Percentiles rank a stretch among this genome's conserved stretches.
phyloP scores from a whole-genome alignment of 2,797 vertebrate genomes.

The Margarornis squamiger region DNA sequence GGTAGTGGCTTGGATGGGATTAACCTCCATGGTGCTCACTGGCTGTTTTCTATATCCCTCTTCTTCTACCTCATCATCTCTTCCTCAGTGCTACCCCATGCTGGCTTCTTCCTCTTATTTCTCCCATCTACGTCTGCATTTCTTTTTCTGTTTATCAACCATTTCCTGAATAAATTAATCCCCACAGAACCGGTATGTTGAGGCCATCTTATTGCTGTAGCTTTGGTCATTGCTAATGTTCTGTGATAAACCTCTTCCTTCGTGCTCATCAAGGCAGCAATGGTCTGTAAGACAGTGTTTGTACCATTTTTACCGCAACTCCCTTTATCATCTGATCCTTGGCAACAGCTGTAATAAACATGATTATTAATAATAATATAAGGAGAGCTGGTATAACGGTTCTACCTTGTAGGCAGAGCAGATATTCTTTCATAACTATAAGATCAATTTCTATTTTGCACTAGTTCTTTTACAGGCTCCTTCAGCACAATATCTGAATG shows the following conservation, averaged over 20 bases:
- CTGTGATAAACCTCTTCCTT: neutral
- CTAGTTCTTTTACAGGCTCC: constrained; percentile 14
- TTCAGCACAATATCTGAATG: constrained; percentile 26
- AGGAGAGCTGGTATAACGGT: neutral
- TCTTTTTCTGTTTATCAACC: neutral
- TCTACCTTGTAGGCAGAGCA: neutral
- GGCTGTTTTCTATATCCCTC: neutral
- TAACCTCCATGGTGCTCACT: neutral
- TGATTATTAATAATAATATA: constrained; percentile 10
- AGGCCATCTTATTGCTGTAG: neutral
- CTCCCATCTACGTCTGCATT: neutral
- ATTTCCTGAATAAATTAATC: neutral
- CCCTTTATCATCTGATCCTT: neutral
- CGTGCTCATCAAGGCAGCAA: neutral
- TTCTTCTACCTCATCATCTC: neutral
- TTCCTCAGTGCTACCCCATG: neutral
- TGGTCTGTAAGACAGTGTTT: neutral
- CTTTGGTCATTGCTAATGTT: neutral
- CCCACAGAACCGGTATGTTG: neutral
- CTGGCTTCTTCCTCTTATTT: neutral
- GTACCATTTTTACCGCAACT: constrained; percentile 1
- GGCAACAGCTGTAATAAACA: constrained; percentile 35
- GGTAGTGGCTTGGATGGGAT: neutral
- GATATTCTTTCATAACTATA: constrained; percentile 10
- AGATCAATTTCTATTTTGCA: constrained; percentile 36